phyloP scores from a whole-genome alignment of 2,797 vertebrate genomes.

The Sebastes cheni region DNA sequence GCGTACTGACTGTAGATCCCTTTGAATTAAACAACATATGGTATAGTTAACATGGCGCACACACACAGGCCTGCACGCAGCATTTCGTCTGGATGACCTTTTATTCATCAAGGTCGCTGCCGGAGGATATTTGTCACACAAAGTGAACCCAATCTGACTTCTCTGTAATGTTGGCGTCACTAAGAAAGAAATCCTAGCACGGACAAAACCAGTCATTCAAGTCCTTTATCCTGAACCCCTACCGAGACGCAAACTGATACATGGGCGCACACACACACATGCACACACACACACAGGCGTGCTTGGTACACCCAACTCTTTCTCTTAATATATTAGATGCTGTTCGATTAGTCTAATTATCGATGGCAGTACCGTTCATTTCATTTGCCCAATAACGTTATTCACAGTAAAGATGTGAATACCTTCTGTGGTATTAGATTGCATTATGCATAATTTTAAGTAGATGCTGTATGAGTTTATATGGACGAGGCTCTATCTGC shows the following conservation, averaged over 20 bases:
- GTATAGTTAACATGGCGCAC: background rate
- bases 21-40: background rate
- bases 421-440: background rate
- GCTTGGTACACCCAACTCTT: background rate
- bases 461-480: background rate
- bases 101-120: slow-evolving; percentile 19
- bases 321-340: background rate
- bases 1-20: background rate
- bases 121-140: slow-evolving; percentile 15
- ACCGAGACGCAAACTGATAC: slow-evolving; percentile 57
- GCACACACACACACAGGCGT: background rate
- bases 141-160: slow-evolving; percentile 51
- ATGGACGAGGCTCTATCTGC: too few relatives aligned
- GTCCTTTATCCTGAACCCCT: slow-evolving; percentile 42
- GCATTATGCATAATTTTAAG: background rate
- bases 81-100: background rate
- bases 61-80: background rate
- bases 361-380: background rate
- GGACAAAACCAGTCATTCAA: slow-evolving; percentile 57
- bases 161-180: slow-evolving; percentile 29
- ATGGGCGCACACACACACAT: background rate
- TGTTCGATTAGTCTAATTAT: slow-evolving; percentile 15
- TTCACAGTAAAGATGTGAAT: background rate
- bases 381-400: background rate
- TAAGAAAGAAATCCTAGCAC: slow-evolving; percentile 57